Base-by-base conservation (phyloP, 2,888 invertebrate genomes). In the Alviniconcha strummeri region DNA sequence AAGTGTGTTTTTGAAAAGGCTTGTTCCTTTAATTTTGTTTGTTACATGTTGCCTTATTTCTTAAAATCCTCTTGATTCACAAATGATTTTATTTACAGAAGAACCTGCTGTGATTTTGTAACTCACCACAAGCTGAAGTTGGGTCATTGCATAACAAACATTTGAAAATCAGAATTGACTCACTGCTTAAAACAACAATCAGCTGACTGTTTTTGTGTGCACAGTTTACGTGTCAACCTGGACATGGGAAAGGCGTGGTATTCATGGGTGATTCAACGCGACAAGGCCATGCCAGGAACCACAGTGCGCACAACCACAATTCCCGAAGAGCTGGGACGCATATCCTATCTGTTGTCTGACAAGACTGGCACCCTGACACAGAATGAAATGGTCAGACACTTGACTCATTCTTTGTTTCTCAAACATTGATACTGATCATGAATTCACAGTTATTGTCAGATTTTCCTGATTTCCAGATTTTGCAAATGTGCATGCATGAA, bases 161-260 rank as follows among this genome's bases (percentile, higher is more conserved):
- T 36, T 36, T 36, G 36, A 36, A 36, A 36, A 36, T 36, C 36
- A 36, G 36, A 36, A 36, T 36, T 36, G 36, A 36, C 36, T 3
- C 36, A 3, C 36, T 36, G 36, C 36, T 36, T 36, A 36, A 36
- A 36, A 36, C 36, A 36, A 36, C 36, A 36, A 36, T 36, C 36
- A 36, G 36, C 36, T 36, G 36, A 36, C 36, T 36, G 36, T 36
- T 36, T 36, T 36, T 36, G 36, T n/a, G 60, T 60, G 85, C 83
- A 81, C 93, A 98, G 99, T 94, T 96, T 99, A 91, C 95, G 99
- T 87, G 99, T 99, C 0, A 99, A 99, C 94, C 95, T 99, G 89
- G 99, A 99, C 92, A 98, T 99, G 97, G 99, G 99, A 1, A 99
- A 99, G 94, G 97, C 97, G 0, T 98, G 97, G 93, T 99, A 99